These are phyloP conservation scores for Callithrix jacchus DNA, from an alignment of 2,113 vertebrate genomes.

Conservation along the genomic window DNA sequence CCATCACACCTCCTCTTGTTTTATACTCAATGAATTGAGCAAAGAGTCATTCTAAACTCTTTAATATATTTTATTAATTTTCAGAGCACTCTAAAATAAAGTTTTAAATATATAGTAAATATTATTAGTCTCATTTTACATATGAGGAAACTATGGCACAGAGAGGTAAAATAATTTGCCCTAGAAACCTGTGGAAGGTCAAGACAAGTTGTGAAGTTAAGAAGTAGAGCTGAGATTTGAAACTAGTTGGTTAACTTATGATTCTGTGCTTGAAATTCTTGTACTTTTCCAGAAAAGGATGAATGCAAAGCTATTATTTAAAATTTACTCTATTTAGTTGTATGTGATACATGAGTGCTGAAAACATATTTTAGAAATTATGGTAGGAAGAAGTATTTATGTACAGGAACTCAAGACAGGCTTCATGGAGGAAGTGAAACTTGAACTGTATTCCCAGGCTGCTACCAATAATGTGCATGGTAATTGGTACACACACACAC, in stretches of 20 bases:
- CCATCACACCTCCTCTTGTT: background rate
- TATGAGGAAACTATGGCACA: background rate
- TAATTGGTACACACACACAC: background rate
- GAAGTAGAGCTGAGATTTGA: background rate
- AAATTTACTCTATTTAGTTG: background rate
- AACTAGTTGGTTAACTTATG: background rate
- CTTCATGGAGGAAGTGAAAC: background rate
- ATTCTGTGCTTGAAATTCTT: background rate
- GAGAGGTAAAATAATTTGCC: background rate
- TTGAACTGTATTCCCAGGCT: background rate
- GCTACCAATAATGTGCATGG: background rate
- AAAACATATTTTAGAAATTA: slow-evolving; percentile 20
- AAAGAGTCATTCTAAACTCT: background rate
- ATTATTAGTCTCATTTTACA: background rate
- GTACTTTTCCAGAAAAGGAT: background rate
- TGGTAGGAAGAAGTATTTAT: background rate
- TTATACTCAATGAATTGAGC: background rate
- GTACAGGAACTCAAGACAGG: background rate
- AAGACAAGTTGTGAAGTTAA: background rate
- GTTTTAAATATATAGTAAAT: background rate
- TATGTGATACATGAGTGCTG: background rate
- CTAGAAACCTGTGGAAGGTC: background rate
- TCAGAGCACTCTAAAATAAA: background rate
- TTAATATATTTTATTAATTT: slow-evolving; percentile 8
- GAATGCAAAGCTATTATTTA: background rate